A percentile compares a stretch with the other conserved stretches of the same genome.
These are phyloP conservation scores for Bubo blakistoni DNA, from an alignment of 2,113 vertebrate species.

Conservation along the genomic window DNA sequence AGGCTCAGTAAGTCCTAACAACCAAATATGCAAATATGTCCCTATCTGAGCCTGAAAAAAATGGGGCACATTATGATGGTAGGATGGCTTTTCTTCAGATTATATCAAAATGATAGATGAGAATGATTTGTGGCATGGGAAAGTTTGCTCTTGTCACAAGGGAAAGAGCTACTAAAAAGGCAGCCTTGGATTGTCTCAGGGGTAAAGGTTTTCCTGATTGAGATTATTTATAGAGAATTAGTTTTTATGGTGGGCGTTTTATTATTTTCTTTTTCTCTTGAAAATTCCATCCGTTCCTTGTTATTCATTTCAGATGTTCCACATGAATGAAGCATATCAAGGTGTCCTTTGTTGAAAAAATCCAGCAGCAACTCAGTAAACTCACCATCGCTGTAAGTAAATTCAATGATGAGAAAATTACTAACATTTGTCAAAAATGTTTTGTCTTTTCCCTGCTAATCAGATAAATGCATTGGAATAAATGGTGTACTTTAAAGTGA, in stretches of 20 bases:
- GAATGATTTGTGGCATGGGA: slow-evolving; percentile 25
- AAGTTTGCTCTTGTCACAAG: slow-evolving; percentile 38
- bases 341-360: not conserved
- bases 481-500: accelerated
- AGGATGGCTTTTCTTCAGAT: not conserved
- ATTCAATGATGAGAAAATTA: not conserved
- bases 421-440: not conserved
- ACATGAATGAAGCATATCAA: not conserved
- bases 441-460: not conserved
- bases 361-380: slow-evolving; percentile 5
- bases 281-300: not conserved
- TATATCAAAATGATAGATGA: not conserved
- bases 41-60: not conserved
- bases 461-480: not conserved
- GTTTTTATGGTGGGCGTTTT: slow-evolving; percentile 26
- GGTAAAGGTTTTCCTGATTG: slow-evolving; percentile 29
- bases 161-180: slow-evolving; percentile 42
- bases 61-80: accelerated
- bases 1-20: not conserved
- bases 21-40: not conserved
- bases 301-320: slow-evolving; percentile 48
- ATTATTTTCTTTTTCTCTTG: slow-evolving; percentile 37
- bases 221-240: slow-evolving; percentile 44
- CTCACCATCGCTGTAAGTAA: slow-evolving; percentile 21
- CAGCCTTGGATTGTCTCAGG: not conserved